Evolutionary conservation across 2,797 vertebrate genomes (phyloP).

Genomic region (Pipistrellus pygmaeus): DNA sequence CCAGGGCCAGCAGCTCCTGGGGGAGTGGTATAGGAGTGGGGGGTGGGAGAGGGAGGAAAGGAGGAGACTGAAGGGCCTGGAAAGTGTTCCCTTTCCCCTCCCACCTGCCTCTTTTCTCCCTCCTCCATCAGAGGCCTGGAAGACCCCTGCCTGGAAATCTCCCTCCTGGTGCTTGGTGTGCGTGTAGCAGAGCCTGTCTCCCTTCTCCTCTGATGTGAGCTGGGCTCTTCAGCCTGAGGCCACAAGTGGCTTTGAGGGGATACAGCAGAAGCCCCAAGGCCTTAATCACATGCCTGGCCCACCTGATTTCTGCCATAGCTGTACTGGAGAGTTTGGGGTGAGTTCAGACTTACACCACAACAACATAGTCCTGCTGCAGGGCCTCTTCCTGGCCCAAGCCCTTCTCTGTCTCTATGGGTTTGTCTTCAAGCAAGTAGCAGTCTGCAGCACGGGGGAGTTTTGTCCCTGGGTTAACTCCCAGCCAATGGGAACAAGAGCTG

Average conservation of each 20-base stretch:
- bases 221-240: neutral
- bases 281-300: accelerated
- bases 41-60: too few relatives aligned
- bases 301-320: neutral
- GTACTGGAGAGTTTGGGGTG: neutral
- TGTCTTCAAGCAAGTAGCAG: neutral
- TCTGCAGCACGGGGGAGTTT: neutral
- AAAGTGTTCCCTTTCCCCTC: neutral
- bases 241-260: neutral
- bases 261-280: too few relatives aligned
- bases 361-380: neutral
- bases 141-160: neutral
- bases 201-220: neutral
- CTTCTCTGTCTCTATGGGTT: neutral
- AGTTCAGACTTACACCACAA: neutral
- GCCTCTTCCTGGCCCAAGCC: neutral
- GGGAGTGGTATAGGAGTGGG: neutral
- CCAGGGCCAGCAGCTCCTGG: neutral
- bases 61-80: neutral
- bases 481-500: neutral
- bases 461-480: neutral
- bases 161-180: neutral
- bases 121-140: neutral
- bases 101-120: neutral
- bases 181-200: neutral